Evolutionary conservation across 2,113 vertebrate species (phyloP).

Genomic region (Pantherophis guttatus): DNA sequence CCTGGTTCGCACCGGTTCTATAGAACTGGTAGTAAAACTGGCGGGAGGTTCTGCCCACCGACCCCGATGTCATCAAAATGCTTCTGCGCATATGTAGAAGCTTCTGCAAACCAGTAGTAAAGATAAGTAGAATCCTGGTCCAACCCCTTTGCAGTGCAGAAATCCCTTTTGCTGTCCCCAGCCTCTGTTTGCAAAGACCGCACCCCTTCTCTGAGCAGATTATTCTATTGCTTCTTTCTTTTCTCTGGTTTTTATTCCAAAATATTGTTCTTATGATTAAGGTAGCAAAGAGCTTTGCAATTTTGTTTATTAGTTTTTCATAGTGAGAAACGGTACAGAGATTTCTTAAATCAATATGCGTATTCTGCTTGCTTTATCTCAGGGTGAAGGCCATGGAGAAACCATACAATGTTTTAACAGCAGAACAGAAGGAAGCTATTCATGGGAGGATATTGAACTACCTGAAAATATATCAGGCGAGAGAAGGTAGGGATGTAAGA

Average conservation of each 20-base stretch:
- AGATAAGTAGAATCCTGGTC: no score
- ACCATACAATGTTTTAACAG: slow-evolving; percentile 1
- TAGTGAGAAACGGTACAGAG: not conserved
- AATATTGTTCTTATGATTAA: not conserved
- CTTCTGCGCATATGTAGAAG: no score
- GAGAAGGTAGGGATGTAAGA: slow-evolving; percentile 23
- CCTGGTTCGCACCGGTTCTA: no score
- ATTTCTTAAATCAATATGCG: not conserved
- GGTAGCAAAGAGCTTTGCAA: not conserved
- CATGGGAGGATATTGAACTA: slow-evolving; percentile 8
- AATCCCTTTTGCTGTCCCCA: not conserved
- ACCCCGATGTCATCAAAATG: no score
- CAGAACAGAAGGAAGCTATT: slow-evolving; percentile 2
- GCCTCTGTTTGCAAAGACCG: not conserved
- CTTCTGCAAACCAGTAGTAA: no score
- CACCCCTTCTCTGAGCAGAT: no score
- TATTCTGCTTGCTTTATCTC: not conserved
- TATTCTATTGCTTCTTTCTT: not conserved
- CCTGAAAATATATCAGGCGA: not conserved
- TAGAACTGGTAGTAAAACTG: no score
- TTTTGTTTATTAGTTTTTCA: not conserved
- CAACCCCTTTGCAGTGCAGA: not conserved
- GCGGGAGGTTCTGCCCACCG: no score
- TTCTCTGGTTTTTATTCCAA: not conserved
- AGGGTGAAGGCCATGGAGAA: slow-evolving; percentile 14